Base-by-base conservation (phyloP, 2,113 vertebrate species). In the Sapajus apella region DNA sequence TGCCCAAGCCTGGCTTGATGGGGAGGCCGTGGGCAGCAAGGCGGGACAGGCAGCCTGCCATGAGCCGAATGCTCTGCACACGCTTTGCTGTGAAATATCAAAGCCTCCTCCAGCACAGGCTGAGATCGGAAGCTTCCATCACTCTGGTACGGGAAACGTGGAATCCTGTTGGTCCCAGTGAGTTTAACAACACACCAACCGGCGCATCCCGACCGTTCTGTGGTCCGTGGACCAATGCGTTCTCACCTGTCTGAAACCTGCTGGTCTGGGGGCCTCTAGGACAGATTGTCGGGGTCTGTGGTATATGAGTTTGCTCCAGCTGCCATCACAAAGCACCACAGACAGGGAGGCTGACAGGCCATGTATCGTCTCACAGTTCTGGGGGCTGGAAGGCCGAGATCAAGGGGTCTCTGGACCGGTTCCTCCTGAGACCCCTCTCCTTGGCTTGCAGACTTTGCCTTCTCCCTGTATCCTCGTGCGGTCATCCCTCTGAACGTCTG, bases 111-210 rank as follows among this genome's bases (percentile, higher is more conserved):
- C 14, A 11, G 43, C 56, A n/a, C 52, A 45, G 35, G 47, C 47
- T 8, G 8, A 4, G 12, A 18, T 43, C 6, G 9, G 61, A 55
- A 37, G 84, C 23, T 5, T 12, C 14, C 4, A 0, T 47, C 7
- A 18, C 23, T 76, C n/a, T 6, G 0, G 2, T 0, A 9, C n/a
- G 56, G 40, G 79, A 10, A 18, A 0, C 0, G 1, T 17, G 58
- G 12, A 21, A 21, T 6, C 6, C 16, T 14, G 1, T 4, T 17
- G 17, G 32, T 61, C 21, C 40, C 8, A 1, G n/a, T 0, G 9
- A 27, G 27, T 43, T 80, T n/a, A 1, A 0, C 9, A 25, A 5
- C 0, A 17, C 2, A 10, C 79, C 9, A 9, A 52, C 10, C 5
- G 21, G 30, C 3, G 5, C 32, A 0, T 27, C 16, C 66, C 21